Percentiles rank a stretch among this genome's conserved stretches.
These are phyloP conservation scores for Littorina saxatilis DNA, from an alignment of 1,140 invertebrate species.

Conservation along the genomic window DNA sequence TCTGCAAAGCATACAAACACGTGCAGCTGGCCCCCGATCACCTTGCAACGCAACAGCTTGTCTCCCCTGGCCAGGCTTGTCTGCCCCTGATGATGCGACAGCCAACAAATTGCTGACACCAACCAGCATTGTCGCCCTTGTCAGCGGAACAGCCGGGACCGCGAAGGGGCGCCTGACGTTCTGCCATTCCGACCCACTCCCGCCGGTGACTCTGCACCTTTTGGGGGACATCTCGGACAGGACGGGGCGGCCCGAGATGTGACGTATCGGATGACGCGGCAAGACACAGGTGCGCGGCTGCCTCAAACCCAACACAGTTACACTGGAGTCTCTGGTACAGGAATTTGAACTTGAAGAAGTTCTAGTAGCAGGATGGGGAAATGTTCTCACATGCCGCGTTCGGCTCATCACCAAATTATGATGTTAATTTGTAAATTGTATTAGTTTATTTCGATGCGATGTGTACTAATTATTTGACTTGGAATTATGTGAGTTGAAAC, in stretches of 20 bases:
- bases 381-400: no score
- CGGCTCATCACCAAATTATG: no score
- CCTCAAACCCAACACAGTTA: no score
- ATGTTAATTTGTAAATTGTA: no score
- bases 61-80: neutral
- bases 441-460: no score
- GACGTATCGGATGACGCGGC: conserved; percentile 9
- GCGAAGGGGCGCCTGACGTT: conserved; percentile 21
- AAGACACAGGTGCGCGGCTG: conserved; percentile 6
- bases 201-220: neutral
- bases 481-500: no score
- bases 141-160: conserved; percentile 26
- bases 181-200: neutral
- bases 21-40: conserved; percentile 11
- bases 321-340: no score
- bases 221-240: neutral
- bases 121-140: conserved; percentile 15
- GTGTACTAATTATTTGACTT: no score
- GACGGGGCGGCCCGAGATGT: neutral
- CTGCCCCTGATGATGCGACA: conserved; percentile 11
- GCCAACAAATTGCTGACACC: conserved; percentile 29
- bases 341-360: no score
- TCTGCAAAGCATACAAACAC: neutral
- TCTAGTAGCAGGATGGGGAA: no score
- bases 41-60: conserved; percentile 19